Evolutionary conservation across 1,140 invertebrate genomes (phyloP), one percentile per base, ranked within the genome.

Genomic region (Drosophila nikananu): DNA sequence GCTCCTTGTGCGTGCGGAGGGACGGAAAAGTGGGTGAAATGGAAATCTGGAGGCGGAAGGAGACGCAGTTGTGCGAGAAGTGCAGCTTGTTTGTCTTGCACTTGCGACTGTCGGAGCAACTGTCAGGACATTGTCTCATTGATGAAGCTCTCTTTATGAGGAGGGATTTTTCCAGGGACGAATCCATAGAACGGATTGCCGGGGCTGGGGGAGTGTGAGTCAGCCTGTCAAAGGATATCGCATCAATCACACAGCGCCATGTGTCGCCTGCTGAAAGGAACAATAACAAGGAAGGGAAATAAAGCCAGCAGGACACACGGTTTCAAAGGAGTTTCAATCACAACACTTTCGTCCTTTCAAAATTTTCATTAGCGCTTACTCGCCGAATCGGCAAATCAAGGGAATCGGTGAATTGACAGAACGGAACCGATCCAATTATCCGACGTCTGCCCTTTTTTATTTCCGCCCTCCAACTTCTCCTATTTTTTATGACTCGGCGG

Each of bases 21-120:
- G 32, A 6, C 15, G 5, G 37, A 21, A 17, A 9, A 15, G 32
- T 17, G 30, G 8, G 46, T 2, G 61, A 19, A 17, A 37, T 19
- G 48, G 62, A 48, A 46, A 44, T 19, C 27, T n/a, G 52, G 35
- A n/a, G 32, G 42, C 46, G 46, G 21, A 13, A 17, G 66, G 27
- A 19, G 61, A 49, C 37, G 65, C 79, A 77, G 42, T 44, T 58
- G 72, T 10, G 58, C 58, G 55, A 80, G 37, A 77, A 77, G 62
- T 72, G 77, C 77, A 73, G 77, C 59, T 61, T 80, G 81, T 77
- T 84, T 84, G 81, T 68, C 66, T 80, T 77, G 66, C 81, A 74
- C 72, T 83, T 77, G 62, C 81, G 55, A 67, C 68, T 74, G 80
- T 58, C 61, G 48, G 17, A 48, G 49, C 64, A 68, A 44, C 58